These are phyloP conservation scores for Clunio marinus DNA, from an alignment of 2,888 invertebrate species.

Conservation along the genomic window DNA sequence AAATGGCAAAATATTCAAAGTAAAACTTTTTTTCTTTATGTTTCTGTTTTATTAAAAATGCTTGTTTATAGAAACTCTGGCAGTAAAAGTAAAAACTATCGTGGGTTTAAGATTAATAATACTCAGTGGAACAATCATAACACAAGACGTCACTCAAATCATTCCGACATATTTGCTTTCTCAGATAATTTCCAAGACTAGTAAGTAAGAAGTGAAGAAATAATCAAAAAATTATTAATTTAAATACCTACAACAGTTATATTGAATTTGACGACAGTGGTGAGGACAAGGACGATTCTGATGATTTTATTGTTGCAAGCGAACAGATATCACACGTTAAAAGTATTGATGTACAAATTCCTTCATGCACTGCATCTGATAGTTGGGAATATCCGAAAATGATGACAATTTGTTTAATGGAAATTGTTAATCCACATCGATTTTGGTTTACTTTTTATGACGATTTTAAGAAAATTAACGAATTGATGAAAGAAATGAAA, in stretches of 20 bases:
- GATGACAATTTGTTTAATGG: conserved; percentile 58
- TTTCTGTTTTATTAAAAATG: neutral
- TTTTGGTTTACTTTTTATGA: conserved; percentile 13
- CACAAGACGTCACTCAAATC: neutral
- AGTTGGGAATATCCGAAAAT: conserved; percentile 58
- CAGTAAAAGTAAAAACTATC: too few species aligned
- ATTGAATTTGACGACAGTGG: neutral
- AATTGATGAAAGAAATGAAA: neutral
- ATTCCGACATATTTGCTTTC: neutral
- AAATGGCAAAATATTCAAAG: neutral
- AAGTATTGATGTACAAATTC: too few species aligned
- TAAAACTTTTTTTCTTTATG: neutral
- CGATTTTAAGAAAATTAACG: neutral
- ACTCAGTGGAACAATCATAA: neutral
- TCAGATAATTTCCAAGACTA: neutral
- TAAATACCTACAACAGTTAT: neutral
- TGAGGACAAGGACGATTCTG: neutral
- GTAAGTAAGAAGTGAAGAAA: neutral
- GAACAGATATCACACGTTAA: too few species aligned
- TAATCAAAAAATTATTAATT: neutral
- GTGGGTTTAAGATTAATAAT: too few species aligned
- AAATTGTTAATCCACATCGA: conserved; percentile 57
- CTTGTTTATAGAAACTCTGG: neutral
- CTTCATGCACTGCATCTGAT: too few species aligned
- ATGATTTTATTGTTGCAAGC: neutral